Percentiles rank a stretch among this genome's conserved stretches.
These are phyloP conservation scores for Papilio aristodemus DNA, from an alignment of 1,140 invertebrate genomes.

Conservation along the genomic window DNA sequence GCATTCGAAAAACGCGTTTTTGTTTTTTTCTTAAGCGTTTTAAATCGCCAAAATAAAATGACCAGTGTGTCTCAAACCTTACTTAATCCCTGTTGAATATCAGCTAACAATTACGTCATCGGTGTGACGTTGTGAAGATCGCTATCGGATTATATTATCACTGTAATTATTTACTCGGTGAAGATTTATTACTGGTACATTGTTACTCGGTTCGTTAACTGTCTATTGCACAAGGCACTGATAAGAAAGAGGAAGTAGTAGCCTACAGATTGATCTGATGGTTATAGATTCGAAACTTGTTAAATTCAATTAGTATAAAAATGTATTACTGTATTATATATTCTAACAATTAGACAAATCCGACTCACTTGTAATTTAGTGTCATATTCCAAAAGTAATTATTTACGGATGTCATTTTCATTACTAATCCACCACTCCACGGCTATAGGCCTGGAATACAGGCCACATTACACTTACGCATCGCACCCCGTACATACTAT, in stretches of 20 bases:
- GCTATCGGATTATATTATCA: constrained; percentile 16
- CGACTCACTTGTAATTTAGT: no score
- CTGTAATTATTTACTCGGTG: constrained; percentile 10
- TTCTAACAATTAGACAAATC: background rate
- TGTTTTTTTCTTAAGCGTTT: no score
- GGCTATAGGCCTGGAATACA: no score
- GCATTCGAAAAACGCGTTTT: no score
- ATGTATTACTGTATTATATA: background rate
- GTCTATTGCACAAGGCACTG: background rate
- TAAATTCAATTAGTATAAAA: background rate
- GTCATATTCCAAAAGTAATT: no score
- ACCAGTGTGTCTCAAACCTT: background rate
- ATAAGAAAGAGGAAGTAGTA: background rate
- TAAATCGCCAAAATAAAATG: no score
- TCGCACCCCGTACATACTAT: no score
- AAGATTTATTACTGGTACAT: constrained; percentile 13
- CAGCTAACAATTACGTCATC: constrained; percentile 1
- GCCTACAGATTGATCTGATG: background rate
- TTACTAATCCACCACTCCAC: no score
- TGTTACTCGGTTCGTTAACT: constrained; percentile 13
- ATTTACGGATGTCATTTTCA: no score
- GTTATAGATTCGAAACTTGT: background rate
- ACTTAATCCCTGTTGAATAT: constrained; percentile 3
- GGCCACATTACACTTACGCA: no score
- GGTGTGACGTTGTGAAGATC: background rate